Evolutionary conservation across 2,888 invertebrate species (phyloP).

Genomic region (Hipparchia semele): DNA sequence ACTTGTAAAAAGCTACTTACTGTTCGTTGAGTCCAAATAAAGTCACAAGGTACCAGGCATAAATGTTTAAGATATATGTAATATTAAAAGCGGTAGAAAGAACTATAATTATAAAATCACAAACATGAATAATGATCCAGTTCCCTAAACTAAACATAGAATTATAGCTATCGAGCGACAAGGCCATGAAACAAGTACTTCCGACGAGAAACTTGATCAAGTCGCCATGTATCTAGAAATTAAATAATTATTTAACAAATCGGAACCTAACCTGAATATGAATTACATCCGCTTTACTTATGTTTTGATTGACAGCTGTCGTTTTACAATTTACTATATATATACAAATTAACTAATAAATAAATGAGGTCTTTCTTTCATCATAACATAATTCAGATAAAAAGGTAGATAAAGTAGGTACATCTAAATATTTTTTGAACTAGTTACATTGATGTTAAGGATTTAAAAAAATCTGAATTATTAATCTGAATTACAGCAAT

Average conservation of each 20-base stretch:
- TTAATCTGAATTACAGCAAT: too few relatives aligned
- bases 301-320: neutral
- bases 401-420: neutral
- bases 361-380: too few relatives aligned
- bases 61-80: neutral
- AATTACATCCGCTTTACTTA: conserved; percentile 10
- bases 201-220: conserved; percentile 14
- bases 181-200: conserved; percentile 17
- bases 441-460: too few relatives aligned
- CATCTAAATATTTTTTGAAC: neutral
- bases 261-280: neutral
- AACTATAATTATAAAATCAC: neutral
- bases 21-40: too few relatives aligned
- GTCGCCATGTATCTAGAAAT: conserved; percentile 1
- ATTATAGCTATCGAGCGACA: conserved; percentile 8
- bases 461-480: too few relatives aligned
- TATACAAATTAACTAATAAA: too few relatives aligned
- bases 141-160: neutral
- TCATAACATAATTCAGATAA: neutral
- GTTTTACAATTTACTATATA: neutral
- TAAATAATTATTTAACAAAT: conserved; percentile 12
- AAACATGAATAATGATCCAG: conserved; percentile 1
- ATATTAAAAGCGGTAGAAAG: neutral
- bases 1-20: too few relatives aligned
- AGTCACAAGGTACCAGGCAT: neutral